Base-by-base conservation (phyloP, 2,797 vertebrate genomes). In the Sebastes cheni region DNA sequence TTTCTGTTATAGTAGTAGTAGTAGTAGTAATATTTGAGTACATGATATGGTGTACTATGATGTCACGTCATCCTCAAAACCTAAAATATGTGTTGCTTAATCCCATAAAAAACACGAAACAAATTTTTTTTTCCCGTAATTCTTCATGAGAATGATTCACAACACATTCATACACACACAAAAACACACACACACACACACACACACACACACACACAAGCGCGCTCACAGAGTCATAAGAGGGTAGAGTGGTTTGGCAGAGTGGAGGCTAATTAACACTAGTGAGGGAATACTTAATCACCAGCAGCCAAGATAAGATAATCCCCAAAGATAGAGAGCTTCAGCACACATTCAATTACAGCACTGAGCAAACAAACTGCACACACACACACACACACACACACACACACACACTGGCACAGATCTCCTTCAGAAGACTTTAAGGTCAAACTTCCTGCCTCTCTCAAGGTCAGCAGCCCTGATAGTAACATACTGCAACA, bases 231-330 rank as follows among this genome's bases (percentile, higher is more conserved):
- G 74, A 84, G 67, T 87, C 89, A 83, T 85, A 70, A 46, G 83
- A 89, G 77, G 80, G 85, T 89, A 78, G 82, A 89, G 88, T 86
- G 91, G 86, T 91, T 94, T 93, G 91, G 90, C 90, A 91, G 86
- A 89, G 88, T 86, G 84, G 86, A 89, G 91, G 87, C 93, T 95
- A 95, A 95, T 96, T 95, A 95, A 91, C 91, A 93, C 85, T 87
- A 91, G 92, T 93, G 92, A 95, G 92, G 93, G 94, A 95, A 95
- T 95, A 93, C 90, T 94, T 96, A 93, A 95, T 95, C 91, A 94
- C 88, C 90, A 90, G 81, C 89, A 90, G 93, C 92, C 91, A 91
- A 88, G 89, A 93, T 93, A 92, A 91, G 88, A 92, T 93, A 93
- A 92, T 95, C 94, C 95, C 94, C 85, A 91, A 94, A 95, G 94